Evolutionary conservation across 2,113 vertebrate genomes (phyloP).

Genomic region (Leiothrix lutea): DNA sequence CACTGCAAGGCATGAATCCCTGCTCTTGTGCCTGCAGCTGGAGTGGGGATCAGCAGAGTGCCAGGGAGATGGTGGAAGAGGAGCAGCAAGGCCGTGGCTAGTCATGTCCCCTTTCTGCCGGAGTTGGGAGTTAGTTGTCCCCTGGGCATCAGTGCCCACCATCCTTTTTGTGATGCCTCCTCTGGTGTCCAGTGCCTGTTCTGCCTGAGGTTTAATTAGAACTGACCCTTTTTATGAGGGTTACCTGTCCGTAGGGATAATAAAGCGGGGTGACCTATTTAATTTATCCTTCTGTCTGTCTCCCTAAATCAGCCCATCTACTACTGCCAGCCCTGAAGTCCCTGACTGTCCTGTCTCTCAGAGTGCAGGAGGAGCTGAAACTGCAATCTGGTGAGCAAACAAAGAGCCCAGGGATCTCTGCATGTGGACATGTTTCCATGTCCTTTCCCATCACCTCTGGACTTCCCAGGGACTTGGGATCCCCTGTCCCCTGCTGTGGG

Average conservation of each 20-base stretch:
- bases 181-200: background rate
- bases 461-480: background rate
- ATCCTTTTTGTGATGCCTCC: background rate
- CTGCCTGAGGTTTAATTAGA: background rate
- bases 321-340: background rate
- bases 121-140: background rate
- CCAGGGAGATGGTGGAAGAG: background rate
- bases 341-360: background rate
- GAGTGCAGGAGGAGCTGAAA: background rate
- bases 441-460: background rate
- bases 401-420: background rate
- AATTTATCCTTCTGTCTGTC: background rate
- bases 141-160: background rate
- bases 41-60: background rate
- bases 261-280: constrained; percentile 14
- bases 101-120: background rate
- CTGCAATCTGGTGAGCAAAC: background rate
- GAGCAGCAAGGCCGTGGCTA: background rate
- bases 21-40: background rate
- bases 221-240: background rate
- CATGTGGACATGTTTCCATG: background rate
- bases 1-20: background rate
- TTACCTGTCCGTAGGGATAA: background rate
- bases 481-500: background rate
- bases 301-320: background rate